phyloP scores from a whole-genome alignment of 2,797 vertebrate genomes.

The Nasua narica region DNA sequence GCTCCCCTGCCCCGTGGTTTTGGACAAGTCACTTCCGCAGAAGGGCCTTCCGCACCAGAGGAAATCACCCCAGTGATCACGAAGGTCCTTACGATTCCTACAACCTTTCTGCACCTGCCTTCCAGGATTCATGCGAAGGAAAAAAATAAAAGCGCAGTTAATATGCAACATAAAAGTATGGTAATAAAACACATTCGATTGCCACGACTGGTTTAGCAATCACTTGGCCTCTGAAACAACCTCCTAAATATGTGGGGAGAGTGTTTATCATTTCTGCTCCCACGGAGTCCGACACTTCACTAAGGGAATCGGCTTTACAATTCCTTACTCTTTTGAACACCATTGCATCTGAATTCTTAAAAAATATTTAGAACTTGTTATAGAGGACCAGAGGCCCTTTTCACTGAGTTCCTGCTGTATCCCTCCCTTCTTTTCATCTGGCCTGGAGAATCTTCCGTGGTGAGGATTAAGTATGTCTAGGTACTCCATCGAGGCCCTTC shows the following conservation, averaged over 20 bases:
- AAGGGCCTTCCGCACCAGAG: rapidly evolving
- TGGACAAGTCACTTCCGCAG: background rate
- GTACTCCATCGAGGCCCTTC: background rate
- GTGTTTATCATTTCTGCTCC: background rate
- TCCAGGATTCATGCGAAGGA: background rate
- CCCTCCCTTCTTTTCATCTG: background rate
- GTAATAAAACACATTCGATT: background rate
- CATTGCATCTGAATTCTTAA: constrained; percentile 18
- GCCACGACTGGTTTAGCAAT: background rate
- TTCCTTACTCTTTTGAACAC: background rate
- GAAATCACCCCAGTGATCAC: background rate
- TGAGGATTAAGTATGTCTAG: background rate
- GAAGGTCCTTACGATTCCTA: background rate
- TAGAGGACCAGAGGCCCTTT: background rate
- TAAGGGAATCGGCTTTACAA: background rate
- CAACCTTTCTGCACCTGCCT: background rate
- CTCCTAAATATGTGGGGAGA: background rate
- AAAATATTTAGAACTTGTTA: background rate
- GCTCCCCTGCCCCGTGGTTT: background rate
- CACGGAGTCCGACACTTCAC: background rate
- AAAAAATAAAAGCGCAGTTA: background rate
- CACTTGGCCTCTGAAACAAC: background rate
- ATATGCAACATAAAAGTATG: background rate
- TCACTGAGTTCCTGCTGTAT: background rate
- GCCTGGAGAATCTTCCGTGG: background rate